These are phyloP conservation scores for Polydesmus complanatus DNA, from an alignment of 2,888 invertebrate genomes.

Conservation along the genomic window DNA sequence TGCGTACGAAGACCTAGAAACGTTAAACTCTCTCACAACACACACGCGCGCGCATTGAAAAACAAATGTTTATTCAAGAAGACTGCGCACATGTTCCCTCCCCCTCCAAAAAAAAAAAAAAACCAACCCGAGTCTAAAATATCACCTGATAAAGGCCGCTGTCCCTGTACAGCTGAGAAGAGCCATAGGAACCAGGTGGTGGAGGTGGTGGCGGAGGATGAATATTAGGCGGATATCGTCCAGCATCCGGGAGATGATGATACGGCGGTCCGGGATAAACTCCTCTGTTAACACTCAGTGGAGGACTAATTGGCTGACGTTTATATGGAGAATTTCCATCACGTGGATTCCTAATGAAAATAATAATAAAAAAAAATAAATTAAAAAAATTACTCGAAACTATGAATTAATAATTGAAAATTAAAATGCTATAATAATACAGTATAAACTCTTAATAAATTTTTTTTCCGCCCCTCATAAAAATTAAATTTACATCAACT, in stretches of 20 bases:
- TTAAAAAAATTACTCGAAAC: not conserved
- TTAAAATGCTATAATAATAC: too few species aligned
- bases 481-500: too few species aligned
- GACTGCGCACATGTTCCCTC: too few species aligned
- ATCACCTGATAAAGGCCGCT: not conserved
- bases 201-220: not conserved
- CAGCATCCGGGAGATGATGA: not conserved
- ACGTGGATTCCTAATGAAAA: slow-evolving; percentile 9
- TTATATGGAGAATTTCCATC: slow-evolving; percentile 17
- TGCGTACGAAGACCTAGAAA: too few species aligned
- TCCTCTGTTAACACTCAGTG: slow-evolving; percentile 9
- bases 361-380: too few species aligned
- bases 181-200: not conserved
- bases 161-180: not conserved
- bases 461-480: too few species aligned
- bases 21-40: too few species aligned
- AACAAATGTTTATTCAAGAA: too few species aligned
- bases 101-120: too few species aligned
- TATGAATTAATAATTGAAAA: not conserved
- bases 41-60: too few species aligned
- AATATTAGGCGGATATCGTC: not conserved
- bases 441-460: too few species aligned
- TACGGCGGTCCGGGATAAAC: slow-evolving; percentile 1
- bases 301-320: slow-evolving; percentile 16
- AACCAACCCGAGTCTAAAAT: too few species aligned